Conservation (phyloP, 2,888 invertebrate species). For the Limnephilus auricula region DNA sequence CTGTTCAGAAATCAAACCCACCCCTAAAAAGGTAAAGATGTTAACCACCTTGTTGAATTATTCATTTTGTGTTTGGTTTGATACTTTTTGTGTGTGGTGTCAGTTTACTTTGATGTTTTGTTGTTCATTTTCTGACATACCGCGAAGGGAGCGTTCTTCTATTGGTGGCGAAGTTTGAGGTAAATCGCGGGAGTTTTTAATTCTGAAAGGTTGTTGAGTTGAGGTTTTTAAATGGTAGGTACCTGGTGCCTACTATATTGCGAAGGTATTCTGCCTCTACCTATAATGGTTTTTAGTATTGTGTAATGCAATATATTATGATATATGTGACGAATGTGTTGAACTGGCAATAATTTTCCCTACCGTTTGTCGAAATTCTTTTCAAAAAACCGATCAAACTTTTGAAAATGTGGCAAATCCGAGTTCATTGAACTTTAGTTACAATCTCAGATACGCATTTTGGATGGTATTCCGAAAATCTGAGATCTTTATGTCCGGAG, state of each 20-base stretch:
- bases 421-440: no score
- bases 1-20: background rate
- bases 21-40: background rate
- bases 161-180: conserved; percentile 22
- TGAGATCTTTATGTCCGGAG: no score
- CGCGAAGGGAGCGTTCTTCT: conserved; percentile 14
- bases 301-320: background rate
- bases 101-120: background rate
- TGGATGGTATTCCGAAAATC: no score
- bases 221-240: background rate
- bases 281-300: background rate
- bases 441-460: no score
- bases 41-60: background rate
- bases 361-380: no score
- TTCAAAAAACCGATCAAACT: no score
- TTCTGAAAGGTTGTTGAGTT: conserved; percentile 8
- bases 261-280: background rate
- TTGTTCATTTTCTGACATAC: background rate
- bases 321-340: background rate
- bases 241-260: background rate
- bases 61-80: background rate
- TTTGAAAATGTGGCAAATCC: no score
- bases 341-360: background rate
- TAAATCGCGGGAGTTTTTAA: conserved; percentile 30
- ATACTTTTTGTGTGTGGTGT: conserved; percentile 5